These are phyloP conservation scores for Esox lucius DNA, from an alignment of 2,797 vertebrate species.

Conservation along the genomic window DNA sequence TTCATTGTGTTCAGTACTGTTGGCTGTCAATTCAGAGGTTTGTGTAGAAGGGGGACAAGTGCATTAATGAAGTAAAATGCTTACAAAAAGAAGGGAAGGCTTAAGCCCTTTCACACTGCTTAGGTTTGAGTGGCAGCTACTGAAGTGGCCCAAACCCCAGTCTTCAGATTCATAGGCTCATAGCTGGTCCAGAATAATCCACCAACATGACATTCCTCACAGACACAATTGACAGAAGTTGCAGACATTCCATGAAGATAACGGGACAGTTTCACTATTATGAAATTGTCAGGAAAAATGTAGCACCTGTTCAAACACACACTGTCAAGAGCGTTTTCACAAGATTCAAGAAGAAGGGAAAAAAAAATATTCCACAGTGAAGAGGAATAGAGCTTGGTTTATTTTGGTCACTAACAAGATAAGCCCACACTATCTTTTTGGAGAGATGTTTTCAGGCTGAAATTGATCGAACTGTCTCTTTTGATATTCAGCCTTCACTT, in stretches of 20 bases:
- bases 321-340: neutral
- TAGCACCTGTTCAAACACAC: neutral
- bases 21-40: neutral
- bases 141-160: conserved; percentile 5
- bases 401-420: neutral
- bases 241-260: neutral
- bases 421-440: neutral
- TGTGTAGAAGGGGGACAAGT: conserved; percentile 1
- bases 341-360: neutral
- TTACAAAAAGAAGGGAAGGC: conserved; percentile 25
- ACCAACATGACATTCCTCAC: neutral
- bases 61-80: conserved; percentile 19
- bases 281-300: conserved; percentile 1
- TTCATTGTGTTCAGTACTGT: neutral
- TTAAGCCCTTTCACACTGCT: conserved; percentile 25
- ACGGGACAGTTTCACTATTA: neutral
- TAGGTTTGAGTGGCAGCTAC: conserved; percentile 23
- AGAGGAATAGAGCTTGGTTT: conserved; percentile 2
- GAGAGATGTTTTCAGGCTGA: neutral
- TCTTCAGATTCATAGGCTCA: neutral
- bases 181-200: conserved; percentile 1
- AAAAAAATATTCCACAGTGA: neutral
- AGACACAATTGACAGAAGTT: neutral
- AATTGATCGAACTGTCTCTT: neutral
- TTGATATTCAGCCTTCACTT: neutral